Evolutionary conservation across 2,888 invertebrate genomes (phyloP).

Genomic region (Eupithecia exiguata): DNA sequence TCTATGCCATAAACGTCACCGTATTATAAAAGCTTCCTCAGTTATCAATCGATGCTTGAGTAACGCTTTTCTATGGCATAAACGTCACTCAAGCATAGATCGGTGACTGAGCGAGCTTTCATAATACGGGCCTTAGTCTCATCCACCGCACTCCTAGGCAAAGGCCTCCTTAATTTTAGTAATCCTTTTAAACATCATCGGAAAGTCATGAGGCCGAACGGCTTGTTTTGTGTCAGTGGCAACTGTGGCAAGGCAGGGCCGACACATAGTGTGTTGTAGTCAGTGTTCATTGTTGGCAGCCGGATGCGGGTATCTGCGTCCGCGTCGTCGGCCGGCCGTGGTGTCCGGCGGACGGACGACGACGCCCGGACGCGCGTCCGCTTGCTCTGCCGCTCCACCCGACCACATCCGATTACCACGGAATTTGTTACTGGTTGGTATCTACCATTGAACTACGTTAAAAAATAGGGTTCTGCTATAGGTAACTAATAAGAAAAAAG

Average conservation of each 20-base stretch:
- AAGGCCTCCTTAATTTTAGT: no score
- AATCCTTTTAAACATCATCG: background rate
- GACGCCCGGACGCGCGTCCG: conserved; percentile 69
- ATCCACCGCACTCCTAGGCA: no score
- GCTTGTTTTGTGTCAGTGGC: background rate
- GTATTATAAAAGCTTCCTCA: no score
- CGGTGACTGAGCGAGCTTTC: no score
- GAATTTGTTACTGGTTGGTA: conserved; percentile 51
- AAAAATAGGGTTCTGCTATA: background rate
- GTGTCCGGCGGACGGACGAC: conserved; percentile 53
- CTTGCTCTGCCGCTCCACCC: conserved; percentile 46
- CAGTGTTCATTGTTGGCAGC: conserved; percentile 30
- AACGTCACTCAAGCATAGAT: no score
- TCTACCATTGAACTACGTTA: background rate
- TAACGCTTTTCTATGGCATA: no score
- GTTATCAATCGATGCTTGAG: no score
- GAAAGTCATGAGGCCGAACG: background rate
- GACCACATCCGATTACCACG: conserved; percentile 67
- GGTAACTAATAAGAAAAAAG: background rate
- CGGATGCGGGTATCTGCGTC: conserved; percentile 34
- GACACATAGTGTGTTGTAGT: background rate
- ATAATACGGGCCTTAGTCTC: no score
- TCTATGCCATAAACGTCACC: no score
- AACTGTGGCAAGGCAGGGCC: background rate
- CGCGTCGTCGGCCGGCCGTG: conserved; percentile 30